Base-by-base conservation (phyloP, 2,888 invertebrate species). In the Drosophila sordidula region DNA sequence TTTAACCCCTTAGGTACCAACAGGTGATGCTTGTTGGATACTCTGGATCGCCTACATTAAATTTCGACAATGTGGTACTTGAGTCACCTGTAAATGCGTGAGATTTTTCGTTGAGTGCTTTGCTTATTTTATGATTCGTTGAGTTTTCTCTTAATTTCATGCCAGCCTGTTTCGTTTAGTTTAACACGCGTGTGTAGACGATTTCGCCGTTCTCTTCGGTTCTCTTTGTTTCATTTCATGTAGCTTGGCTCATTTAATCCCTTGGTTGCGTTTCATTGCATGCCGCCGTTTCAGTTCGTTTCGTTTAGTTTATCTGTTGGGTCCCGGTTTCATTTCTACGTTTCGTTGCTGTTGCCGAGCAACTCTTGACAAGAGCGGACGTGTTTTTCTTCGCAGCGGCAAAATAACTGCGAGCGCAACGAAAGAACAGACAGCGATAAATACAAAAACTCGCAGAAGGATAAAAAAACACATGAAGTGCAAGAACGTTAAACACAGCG, bases 301-400 rank as follows among this genome's bases (percentile, higher is more conserved):
- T 58, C 75, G 50, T 50, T 62, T 36, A 22, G 36, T 36, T 42
- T 22, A 25, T 55, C 49, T 34, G 39, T 34, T 45, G 41, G 61
- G 54, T 12, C 12, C 42, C 38, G 56, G 22, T 44, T n/a, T 22
- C 49, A 26, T 44, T 62, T 39, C 38, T 34, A 29, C 26, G 47
- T 59, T 69, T 59, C 64, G 65, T 59, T 76, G 72, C 65, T 76
- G 76, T 76, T 76, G 76, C 77, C 75, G 75, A 76, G 75, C 75
- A 75, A 75, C 75, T 75, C 71, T 75, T 59, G 67, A 75, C 47
- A 67, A 56, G 67, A 75, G 54, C 63, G 71, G 75, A 75, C 71
- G 75, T 75, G 75, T 42, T 9, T 41, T 38, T 58, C 25, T 44
- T 32, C 57, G 75, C 59, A 47, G 54, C 67, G 67, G 71, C 63